Conservation (phyloP, 2,113 vertebrate species). For the Lates calcarifer region DNA sequence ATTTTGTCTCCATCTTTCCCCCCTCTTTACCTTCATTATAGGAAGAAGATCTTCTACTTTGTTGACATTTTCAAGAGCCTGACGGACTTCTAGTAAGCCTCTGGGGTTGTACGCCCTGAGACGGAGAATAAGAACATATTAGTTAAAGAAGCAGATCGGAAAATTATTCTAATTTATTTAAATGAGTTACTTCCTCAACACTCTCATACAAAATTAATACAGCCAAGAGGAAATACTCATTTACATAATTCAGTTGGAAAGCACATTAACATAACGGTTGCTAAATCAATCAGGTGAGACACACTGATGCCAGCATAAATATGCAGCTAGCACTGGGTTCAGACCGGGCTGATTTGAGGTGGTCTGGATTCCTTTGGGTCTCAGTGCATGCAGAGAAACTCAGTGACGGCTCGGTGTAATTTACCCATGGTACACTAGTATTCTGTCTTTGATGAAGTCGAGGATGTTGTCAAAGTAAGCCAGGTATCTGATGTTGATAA, state of each 20-base stretch:
- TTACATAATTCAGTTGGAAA: not conserved
- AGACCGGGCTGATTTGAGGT: not conserved
- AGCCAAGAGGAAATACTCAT: not conserved
- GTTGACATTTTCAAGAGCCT: conserved; percentile 95
- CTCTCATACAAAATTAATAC: not conserved
- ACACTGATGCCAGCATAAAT: not conserved
- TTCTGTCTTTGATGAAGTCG: conserved; percentile 97
- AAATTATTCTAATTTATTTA: not conserved
- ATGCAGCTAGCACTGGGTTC: not conserved
- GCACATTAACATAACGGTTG: not conserved
- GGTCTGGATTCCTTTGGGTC: not conserved
- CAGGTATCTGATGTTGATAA: conserved; percentile 96
- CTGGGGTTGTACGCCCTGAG: conserved; percentile 92
- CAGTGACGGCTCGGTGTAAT: not conserved
- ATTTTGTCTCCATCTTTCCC: not conserved
- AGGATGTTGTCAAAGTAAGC: conserved; percentile 98
- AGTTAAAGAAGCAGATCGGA: not conserved
- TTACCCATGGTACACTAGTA: conserved; percentile 97
- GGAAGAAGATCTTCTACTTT: conserved; percentile 98
- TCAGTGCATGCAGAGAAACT: not conserved
- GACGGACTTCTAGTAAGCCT: conserved; percentile 92
- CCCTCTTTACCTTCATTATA: conserved; percentile 95
- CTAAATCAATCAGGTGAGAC: not conserved
- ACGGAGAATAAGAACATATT: not conserved
- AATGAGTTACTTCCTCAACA: not conserved